These are phyloP conservation scores for Lepetodrilus schrolli DNA, from an alignment of 2,888 invertebrate species.

Conservation along the genomic window DNA sequence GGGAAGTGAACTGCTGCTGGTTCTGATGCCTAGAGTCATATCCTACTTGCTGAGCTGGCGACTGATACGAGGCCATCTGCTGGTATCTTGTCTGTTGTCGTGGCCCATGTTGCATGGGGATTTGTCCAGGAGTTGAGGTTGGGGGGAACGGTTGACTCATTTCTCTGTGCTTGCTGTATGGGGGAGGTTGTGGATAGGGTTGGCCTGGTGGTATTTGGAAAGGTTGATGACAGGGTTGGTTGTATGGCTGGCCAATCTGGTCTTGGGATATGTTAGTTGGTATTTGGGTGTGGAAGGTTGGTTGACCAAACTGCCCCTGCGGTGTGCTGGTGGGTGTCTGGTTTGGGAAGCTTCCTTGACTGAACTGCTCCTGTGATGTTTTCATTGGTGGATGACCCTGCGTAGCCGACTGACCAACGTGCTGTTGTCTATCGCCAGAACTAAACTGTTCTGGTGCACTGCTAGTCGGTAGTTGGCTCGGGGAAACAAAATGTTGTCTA, in stretches of 20 bases:
- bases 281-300: not conserved
- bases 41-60: not conserved
- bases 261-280: not conserved
- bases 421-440: not conserved
- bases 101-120: not conserved
- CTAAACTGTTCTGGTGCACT: not conserved
- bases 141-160: not conserved
- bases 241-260: not conserved
- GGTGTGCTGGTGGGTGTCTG: not conserved
- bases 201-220: not conserved
- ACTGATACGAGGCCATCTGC: not conserved
- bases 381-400: not conserved
- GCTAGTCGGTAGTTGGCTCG: not conserved
- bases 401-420: not conserved
- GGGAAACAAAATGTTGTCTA: too few relatives aligned
- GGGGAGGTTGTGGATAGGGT: slow-evolving; percentile 5
- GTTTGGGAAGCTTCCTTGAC: too few relatives aligned
- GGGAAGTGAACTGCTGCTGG: not conserved
- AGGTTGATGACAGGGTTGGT: not conserved
- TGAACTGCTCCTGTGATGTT: not conserved
- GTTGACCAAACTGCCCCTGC: not conserved
- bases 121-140: not conserved
- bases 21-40: not conserved
- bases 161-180: slow-evolving; percentile 5
- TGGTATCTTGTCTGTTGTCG: not conserved